Conservation (phyloP, 2,113 vertebrate genomes). For the Poeciliopsis occidentalis region DNA sequence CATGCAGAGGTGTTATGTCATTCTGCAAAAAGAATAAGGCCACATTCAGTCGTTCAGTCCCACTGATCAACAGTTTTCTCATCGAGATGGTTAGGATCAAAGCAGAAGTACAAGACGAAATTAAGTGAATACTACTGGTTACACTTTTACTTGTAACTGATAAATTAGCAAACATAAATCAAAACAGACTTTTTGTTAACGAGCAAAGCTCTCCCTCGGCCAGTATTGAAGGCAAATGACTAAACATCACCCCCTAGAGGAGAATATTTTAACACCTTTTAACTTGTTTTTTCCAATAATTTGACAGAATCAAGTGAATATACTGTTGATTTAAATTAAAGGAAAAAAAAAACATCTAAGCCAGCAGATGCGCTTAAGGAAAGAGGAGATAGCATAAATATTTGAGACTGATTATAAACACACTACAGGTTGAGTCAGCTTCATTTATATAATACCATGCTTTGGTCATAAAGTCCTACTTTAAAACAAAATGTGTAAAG, state of each 20-base stretch:
- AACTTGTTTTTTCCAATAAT: background rate
- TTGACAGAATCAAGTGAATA: background rate
- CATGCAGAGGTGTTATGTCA: constrained; percentile 96
- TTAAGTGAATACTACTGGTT: background rate
- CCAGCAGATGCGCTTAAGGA: background rate
- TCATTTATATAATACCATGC: no score
- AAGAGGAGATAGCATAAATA: background rate
- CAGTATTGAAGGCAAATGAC: background rate
- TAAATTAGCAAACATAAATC: no score
- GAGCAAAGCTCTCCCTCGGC: background rate
- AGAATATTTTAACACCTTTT: background rate
- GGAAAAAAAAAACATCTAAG: background rate
- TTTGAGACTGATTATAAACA: background rate
- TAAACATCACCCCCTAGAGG: constrained; percentile 26
- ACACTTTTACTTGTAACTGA: background rate
- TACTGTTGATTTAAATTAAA: background rate
- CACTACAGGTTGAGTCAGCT: background rate
- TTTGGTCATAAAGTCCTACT: no score
- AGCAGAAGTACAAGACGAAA: background rate
- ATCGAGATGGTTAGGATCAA: background rate
- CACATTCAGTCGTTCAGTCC: background rate
- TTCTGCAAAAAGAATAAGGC: constrained; percentile 80
- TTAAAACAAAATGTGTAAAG: no score
- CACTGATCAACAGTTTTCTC: background rate
- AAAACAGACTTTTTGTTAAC: no score